A percentile compares a stretch with the other conserved stretches of the same genome.
These are phyloP conservation scores for Diadophis punctatus DNA, from an alignment of 2,113 vertebrate genomes.

Conservation along the genomic window DNA sequence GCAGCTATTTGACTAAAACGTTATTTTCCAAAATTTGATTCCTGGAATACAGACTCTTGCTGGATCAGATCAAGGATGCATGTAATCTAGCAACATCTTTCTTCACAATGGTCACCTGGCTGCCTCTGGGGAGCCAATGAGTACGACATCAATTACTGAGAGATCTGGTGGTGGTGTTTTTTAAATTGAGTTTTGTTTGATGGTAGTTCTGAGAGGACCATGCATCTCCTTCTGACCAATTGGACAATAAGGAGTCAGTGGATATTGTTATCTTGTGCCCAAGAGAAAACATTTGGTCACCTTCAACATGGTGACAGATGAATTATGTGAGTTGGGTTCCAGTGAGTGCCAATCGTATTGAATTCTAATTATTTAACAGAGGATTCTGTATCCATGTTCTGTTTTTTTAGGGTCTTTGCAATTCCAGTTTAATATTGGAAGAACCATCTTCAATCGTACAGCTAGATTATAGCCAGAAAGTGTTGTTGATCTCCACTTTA, in stretches of 20 bases:
- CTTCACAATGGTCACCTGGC: neutral
- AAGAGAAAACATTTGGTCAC: neutral
- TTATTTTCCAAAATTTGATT: neutral
- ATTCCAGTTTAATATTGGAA: constrained; percentile 82
- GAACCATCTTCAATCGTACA: constrained; percentile 88
- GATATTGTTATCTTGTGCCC: neutral
- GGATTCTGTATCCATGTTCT: neutral
- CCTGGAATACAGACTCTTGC: neutral
- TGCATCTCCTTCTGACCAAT: neutral
- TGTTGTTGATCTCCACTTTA: constrained; percentile 86
- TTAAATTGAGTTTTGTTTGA: neutral
- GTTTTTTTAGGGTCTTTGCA: constrained; percentile 80
- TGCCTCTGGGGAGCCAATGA: neutral
- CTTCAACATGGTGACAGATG: neutral
- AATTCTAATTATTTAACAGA: neutral
- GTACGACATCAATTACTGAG: neutral
- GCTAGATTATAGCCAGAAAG: constrained; percentile 91
- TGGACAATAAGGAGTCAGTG: neutral
- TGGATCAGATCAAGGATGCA: neutral
- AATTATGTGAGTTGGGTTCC: neutral
- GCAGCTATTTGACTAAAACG: neutral
- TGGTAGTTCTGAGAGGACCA: neutral
- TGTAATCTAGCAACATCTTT: neutral
- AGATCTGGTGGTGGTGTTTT: neutral
- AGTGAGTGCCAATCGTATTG: neutral